Evolutionary conservation across 2,113 vertebrate genomes (phyloP), one percentile per base, ranked within the genome.

Genomic region (Cottus gobio): DNA sequence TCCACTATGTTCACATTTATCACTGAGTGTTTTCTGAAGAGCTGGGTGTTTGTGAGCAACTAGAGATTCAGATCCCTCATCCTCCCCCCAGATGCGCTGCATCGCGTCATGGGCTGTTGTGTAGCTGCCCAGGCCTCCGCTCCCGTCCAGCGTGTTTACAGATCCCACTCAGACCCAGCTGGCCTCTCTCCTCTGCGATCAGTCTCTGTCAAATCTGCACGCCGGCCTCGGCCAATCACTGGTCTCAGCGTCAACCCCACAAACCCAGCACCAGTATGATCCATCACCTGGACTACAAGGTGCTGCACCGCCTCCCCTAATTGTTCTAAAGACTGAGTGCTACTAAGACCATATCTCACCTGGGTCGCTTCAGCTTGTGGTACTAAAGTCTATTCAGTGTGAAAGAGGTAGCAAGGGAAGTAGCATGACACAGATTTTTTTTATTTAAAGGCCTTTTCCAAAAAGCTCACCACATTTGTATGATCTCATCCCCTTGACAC

Each of bases 131-230:
- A 24, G 88, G 76, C 76, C 80, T 79, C 34, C 0, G 48, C 36
- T 83, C 66, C n/a, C 57, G 44, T 91, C 88, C 79, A 75, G 75
- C 79, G 5, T 93, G 91, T 94, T 93, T 93, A 94, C 88, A 75
- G 82, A 88, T 83, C 87, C 77, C 22, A 30, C 79, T 87, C 80
- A 75, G 90, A 84, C 89, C 82, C 88, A 84, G 85, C 94, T 92
- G 93, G 90, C 80, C 89, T 71, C 83, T 81, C 87, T 91, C 82
- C 75, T 72, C 85, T 67, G 75, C 30, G 39, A 93, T 93, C 80
- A 76, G 86, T 93, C 89, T 91, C 86, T 89, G 93, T 93, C 90
- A 83, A 77, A 81, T 87, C 79, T 39, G 68, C 77, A 73, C 22
- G 75, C 83, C 68, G 65, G 75, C 87, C 82, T 86, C 66, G 57